Evolutionary conservation across 1,140 invertebrate genomes (phyloP), one percentile per base, ranked within the genome.

Genomic region (Caenorhabditis tropicalis): DNA sequence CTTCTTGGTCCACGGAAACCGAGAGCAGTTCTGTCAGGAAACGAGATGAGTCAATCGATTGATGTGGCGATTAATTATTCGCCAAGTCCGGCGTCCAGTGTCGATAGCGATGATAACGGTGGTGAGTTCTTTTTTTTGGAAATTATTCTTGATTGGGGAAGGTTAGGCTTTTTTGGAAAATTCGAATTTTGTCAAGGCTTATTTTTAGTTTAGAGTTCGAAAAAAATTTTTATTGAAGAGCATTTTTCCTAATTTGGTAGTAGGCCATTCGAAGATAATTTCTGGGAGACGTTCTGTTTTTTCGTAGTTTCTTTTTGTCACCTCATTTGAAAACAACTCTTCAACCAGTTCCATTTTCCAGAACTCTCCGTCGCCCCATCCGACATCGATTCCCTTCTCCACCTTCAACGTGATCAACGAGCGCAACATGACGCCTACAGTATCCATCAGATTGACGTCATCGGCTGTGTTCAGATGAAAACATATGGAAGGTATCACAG

Each of bases 1-100:
- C 36, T 85, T 46, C 85, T 85, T 58, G 84, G 81, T 19, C 84
- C 84, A 24, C 43, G 84, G 5, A 85, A 85, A 49, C 65, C 58
- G 15, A 74, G 24, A 15, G 33, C 65, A 3, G 24, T 74, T 7
- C n/a, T 74, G 21, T 27, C 65, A 12, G 53, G 48, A 19, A 19
- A 43, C 36, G 36, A 43, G 1, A 43, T 74, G 33, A 74, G 65
- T 29, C 65, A 74, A 16, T 43, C 65, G 10, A 24, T 74, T n/a
- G 65, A 74, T 12, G 36, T 74, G 3, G 33, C 65, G 12, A 12
- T 43, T 9, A 74, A 74, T 10, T 74, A 27, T 21, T 46, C 36
- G 65, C 36, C 65, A n/a, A 74, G 65, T 31, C 65, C 65, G 33
- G n/a, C 33, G 10, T 74, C 65, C 6, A 74, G 65, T 31, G 15